Evolutionary conservation across 2,888 invertebrate species (phyloP).

Genomic region (Drosophila atroscutellata): DNA sequence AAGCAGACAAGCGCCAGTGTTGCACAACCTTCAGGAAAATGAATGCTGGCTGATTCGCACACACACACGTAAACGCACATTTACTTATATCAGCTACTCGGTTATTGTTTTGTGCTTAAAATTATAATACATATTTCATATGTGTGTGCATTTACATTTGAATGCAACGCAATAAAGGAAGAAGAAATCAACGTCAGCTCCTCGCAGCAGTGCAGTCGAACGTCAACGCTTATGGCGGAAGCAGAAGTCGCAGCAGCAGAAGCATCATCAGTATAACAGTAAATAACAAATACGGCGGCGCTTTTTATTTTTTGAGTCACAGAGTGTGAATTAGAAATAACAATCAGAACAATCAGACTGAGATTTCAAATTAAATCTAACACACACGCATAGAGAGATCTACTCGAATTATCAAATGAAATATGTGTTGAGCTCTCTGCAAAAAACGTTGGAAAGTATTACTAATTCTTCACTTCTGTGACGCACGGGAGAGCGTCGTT

Average conservation of each 20-base stretch:
- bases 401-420: slow-evolving; percentile 33
- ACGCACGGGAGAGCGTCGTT: slow-evolving; percentile 24
- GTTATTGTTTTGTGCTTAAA: slow-evolving; percentile 59
- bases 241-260: slow-evolving; percentile 31
- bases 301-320: slow-evolving; percentile 23
- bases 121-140: slow-evolving; percentile 61
- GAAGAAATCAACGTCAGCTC: slow-evolving; percentile 37
- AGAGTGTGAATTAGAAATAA: slow-evolving; percentile 31
- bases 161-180: slow-evolving; percentile 57
- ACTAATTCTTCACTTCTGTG: slow-evolving; percentile 27
- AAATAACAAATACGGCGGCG: slow-evolving; percentile 56
- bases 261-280: slow-evolving; percentile 32
- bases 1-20: slow-evolving; percentile 59
- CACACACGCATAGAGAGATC: slow-evolving; percentile 21
- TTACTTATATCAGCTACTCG: slow-evolving; percentile 33
- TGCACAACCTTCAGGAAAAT: slow-evolving; percentile 49
- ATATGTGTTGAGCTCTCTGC: slow-evolving; percentile 67
- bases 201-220: slow-evolving; percentile 37
- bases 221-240: slow-evolving; percentile 62
- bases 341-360: slow-evolving; percentile 41
- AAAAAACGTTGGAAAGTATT: slow-evolving; percentile 31
- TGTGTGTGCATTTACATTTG: slow-evolving; percentile 39
- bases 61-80: slow-evolving; percentile 36
- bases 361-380: slow-evolving; percentile 35
- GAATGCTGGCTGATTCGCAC: slow-evolving; percentile 27